Evolutionary conservation across 1,140 invertebrate genomes (phyloP).

Genomic region (Rhyacophila brunnea): DNA sequence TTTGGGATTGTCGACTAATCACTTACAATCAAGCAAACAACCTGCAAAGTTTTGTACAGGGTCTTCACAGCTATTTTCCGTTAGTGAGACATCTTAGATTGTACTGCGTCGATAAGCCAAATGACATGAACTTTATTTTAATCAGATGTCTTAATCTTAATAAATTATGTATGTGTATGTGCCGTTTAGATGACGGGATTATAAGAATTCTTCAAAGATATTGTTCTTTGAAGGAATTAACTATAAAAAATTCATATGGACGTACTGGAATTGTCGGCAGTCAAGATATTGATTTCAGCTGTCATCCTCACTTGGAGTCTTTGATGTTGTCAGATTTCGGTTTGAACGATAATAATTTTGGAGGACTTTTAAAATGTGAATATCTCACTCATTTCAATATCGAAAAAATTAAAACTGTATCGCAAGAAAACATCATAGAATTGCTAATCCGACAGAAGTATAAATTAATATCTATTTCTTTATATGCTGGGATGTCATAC

Average conservation of each 20-base stretch:
- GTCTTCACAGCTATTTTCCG: neutral
- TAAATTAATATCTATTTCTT: slow-evolving; percentile 42
- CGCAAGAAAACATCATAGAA: slow-evolving; percentile 41
- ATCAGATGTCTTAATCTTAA: neutral
- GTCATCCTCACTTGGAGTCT: slow-evolving; percentile 42
- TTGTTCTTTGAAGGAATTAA: neutral
- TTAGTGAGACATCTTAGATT: slow-evolving; percentile 14
- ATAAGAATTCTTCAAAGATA: neutral
- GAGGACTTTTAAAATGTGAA: slow-evolving; percentile 42
- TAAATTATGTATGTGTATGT: slow-evolving; percentile 4
- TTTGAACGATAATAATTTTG: slow-evolving; percentile 41
- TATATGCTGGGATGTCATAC: slow-evolving; percentile 45
- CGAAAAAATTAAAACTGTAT: slow-evolving; percentile 46
- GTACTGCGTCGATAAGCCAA: too few relatives aligned
- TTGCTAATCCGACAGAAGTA: slow-evolving; percentile 42
- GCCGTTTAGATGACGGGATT: neutral
- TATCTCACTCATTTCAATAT: slow-evolving; percentile 46
- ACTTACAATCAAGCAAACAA: slow-evolving; percentile 41
- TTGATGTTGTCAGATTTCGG: slow-evolving; percentile 50
- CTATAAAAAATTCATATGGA: slow-evolving; percentile 11
- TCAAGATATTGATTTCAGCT: slow-evolving; percentile 39
- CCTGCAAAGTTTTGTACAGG: neutral
- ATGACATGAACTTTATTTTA: neutral
- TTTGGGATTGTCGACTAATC: slow-evolving; percentile 44
- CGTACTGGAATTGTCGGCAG: neutral